Percentiles rank a stretch among this genome's conserved stretches.
phyloP scores from a whole-genome alignment of 1,140 invertebrate genomes.

The Chlorops oryzae region DNA sequence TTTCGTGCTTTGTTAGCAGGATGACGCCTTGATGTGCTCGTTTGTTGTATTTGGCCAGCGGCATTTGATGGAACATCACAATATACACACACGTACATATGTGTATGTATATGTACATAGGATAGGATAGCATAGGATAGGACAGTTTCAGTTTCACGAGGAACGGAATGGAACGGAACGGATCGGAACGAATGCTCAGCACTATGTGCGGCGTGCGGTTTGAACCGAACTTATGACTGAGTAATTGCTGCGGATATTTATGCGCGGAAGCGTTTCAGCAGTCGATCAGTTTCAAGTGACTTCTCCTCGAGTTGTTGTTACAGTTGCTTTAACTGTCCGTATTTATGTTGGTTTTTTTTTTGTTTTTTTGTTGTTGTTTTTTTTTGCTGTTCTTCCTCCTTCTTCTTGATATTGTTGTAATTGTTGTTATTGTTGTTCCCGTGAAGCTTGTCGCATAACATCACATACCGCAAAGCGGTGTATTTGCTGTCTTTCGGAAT shows the following conservation, averaged over 20 bases:
- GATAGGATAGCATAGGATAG: too few relatives aligned
- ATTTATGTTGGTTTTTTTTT: constrained; percentile 28
- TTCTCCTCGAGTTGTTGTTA: constrained; percentile 14
- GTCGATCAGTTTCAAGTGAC: neutral
- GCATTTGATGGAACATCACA: too few relatives aligned
- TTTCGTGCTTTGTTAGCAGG: too few relatives aligned
- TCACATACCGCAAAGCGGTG: constrained; percentile 46
- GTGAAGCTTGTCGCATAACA: constrained; percentile 41
- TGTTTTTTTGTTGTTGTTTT: constrained; percentile 1
- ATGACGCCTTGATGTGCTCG: too few relatives aligned
- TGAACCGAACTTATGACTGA: constrained; percentile 44
- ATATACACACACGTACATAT: too few relatives aligned
- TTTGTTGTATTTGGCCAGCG: too few relatives aligned
- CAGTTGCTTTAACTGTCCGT: constrained; percentile 8
- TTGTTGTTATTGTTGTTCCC: constrained; percentile 19
- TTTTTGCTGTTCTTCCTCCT: constrained; percentile 12
- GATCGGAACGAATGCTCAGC: neutral
- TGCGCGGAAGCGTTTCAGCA: constrained; percentile 43
- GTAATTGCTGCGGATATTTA: constrained; percentile 48
- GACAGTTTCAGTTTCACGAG: too few relatives aligned
- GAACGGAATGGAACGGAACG: neutral
- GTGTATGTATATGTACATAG: too few relatives aligned
- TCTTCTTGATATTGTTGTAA: constrained; percentile 9
- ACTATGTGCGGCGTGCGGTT: neutral
- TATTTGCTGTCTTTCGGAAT: constrained; percentile 48